Evolutionary conservation across 1,140 invertebrate species (phyloP), one percentile per base, ranked within the genome.

Genomic region (Trachymyrmex cornetzi): DNA sequence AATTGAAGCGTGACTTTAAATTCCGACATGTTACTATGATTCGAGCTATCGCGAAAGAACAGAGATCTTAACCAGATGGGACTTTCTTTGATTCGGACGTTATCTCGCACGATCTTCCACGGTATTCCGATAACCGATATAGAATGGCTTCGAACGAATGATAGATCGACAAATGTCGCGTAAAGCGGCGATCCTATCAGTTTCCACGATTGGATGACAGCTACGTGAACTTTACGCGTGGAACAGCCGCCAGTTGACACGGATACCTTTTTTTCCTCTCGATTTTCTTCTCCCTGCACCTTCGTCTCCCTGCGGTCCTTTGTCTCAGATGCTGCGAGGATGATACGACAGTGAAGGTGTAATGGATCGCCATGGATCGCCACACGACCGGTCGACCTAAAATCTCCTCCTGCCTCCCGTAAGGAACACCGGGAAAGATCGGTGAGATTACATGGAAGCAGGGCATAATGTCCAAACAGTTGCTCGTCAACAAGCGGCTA

Each of bases 291-390:
- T 24, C 64, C 27, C 66, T 16, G 48, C 14, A 57, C 12, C 57
- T 27, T 85, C 69, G 34, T 75, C 71, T 69, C 72, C 85, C 89
- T 85, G 85, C 59, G 85, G 72, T 82, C 84, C 87, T 94, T 94
- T 93, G 91, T 92, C 87, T 92, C 89, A 89, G 93, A 94, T 94
- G 87, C 63, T 92, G 69, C 81, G 84, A 72, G 69, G 22, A 67
- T 91, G 94, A 95, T 95, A 93, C 79, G 82, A 74, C 57, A 50
- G 69, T 63, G 82, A 91, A 94, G 93, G 92, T 94, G 93, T 92
- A 94, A 94, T 92, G 90, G 92, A 93, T 94, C 90, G 90, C 91
- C 89, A 90, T 92, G 90, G 92, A 93, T 94, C 90, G 90, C 91
- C 89, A 90, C 91, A 91, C 90, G 90, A 91, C 87, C 92, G 88